Evolutionary conservation across 1,140 invertebrate genomes (phyloP), one percentile per base, ranked within the genome.

Genomic region (Zaprionus kolodkinae): DNA sequence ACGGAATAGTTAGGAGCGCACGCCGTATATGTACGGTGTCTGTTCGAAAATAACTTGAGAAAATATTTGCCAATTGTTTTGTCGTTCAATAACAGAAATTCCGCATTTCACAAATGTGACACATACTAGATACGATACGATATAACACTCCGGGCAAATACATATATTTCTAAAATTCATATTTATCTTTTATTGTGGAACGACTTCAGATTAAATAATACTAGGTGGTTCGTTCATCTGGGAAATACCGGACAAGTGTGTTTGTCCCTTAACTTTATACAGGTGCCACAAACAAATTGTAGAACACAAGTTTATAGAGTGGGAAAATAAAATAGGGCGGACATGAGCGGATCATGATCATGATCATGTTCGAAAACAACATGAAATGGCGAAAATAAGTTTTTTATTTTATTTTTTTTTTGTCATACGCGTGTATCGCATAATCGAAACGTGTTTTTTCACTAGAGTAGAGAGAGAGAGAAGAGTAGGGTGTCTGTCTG

Each of bases 51-150:
- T 50, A 55, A 76, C 59, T 76, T 76, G 80, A 48, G 59, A 64
- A 80, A 84, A 84, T 84, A 84, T 84, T 84, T 78, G 81, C 68
- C 63, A 69, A 40, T 70, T 74, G 52, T 59, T 57, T 17, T 55
- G 17, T 64, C 25, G 52, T 35, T 77, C 73, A 84, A 83, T 72
- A 85, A 75, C 74, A 81, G 73, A 84, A 85, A 84, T 84, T 84
- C 81, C 81, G 82, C 66, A 78, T 85, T 71, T 68, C 36, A 81
- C 54, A 64, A 62, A 72, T 84, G 79, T 55, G 64, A 57, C 64
- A 84, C 78, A 84, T 69, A 70, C 81, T 63, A 64, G 64, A 64
- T 30, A 30, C 27, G 4, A 30, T 0, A 76, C 25, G 64, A 64
- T 30, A 30, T 3, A 30, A 30, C 3, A 76, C 25, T 40, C 38